Conservation (phyloP, 2,797 vertebrate genomes). For the Orestias chungarensis region DNA sequence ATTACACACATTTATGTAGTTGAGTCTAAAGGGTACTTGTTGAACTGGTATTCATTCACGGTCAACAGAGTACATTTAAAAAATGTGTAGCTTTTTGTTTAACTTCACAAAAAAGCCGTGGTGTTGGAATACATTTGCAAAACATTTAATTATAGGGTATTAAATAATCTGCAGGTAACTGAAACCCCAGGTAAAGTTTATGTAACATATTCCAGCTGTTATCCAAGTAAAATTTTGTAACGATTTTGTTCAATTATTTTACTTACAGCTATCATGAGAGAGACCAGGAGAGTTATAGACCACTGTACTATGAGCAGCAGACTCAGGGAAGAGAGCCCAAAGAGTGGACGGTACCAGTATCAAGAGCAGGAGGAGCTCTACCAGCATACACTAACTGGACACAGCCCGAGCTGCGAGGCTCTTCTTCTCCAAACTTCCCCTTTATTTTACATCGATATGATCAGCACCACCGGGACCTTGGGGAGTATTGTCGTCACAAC, state of each 20-base stretch:
- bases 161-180: not conserved
- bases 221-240: slow-evolving; percentile 7
- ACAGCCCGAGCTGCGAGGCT: slow-evolving; percentile 34
- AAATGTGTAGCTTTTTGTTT: not conserved
- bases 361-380: slow-evolving; percentile 59
- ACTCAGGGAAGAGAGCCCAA: slow-evolving; percentile 56
- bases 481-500: slow-evolving; percentile 52
- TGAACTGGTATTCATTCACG: not conserved
- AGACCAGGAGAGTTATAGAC: slow-evolving; percentile 58
- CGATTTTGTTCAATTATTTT: slow-evolving; percentile 19
- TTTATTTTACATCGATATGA: slow-evolving; percentile 55
- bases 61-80: not conserved
- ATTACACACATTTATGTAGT: no score
- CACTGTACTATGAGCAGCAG: slow-evolving; percentile 55
- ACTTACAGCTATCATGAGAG: slow-evolving; percentile 67
- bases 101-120: not conserved
- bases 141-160: not conserved
- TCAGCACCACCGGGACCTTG: slow-evolving; percentile 48
- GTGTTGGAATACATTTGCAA: not conserved
- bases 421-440: slow-evolving; percentile 59
- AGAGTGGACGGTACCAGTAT: slow-evolving; percentile 64
- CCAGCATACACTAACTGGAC: slow-evolving; percentile 68
- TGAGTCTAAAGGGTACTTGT: not conserved
- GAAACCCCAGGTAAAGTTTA: not conserved
- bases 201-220: not conserved